These are phyloP conservation scores for Tylochromis polylepis DNA, from an alignment of 2,113 vertebrate genomes.

Conservation along the genomic window DNA sequence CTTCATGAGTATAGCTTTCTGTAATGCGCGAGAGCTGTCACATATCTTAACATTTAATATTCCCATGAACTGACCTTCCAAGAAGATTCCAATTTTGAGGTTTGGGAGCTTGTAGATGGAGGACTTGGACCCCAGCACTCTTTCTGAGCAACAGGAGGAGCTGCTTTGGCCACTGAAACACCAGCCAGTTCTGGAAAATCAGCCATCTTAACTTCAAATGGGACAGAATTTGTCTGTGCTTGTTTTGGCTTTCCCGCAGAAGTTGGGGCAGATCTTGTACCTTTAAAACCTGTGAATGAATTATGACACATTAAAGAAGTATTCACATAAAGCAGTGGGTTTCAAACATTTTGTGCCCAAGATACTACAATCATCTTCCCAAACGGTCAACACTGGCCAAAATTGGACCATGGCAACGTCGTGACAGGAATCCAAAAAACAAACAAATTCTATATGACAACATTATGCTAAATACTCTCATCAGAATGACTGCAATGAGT, in stretches of 20 bases:
- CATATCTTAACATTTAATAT: background rate
- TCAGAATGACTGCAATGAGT: background rate
- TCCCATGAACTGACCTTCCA: constrained; percentile 16
- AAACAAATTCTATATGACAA: background rate
- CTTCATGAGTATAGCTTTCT: background rate
- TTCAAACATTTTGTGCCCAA: background rate
- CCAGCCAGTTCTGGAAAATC: constrained; percentile 71
- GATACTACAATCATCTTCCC: background rate
- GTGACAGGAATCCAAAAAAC: background rate
- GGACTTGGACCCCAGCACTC: constrained; percentile 19
- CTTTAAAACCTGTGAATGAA: constrained; percentile 31
- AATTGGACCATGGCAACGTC: background rate
- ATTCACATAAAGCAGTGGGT: background rate
- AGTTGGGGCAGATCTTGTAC: constrained; percentile 21
- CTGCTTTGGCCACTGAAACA: background rate
- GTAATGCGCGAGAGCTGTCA: background rate
- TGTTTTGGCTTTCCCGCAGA: constrained; percentile 16
- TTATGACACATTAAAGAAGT: background rate
- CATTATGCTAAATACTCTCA: background rate
- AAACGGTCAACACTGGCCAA: background rate
- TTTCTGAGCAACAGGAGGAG: background rate
- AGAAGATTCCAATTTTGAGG: background rate
- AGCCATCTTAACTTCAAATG: constrained; percentile 69
- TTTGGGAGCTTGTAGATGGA: background rate
- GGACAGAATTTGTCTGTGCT: background rate